Evolutionary conservation across 2,113 vertebrate species (phyloP).

Genomic region (Cheirogaleus medius): DNA sequence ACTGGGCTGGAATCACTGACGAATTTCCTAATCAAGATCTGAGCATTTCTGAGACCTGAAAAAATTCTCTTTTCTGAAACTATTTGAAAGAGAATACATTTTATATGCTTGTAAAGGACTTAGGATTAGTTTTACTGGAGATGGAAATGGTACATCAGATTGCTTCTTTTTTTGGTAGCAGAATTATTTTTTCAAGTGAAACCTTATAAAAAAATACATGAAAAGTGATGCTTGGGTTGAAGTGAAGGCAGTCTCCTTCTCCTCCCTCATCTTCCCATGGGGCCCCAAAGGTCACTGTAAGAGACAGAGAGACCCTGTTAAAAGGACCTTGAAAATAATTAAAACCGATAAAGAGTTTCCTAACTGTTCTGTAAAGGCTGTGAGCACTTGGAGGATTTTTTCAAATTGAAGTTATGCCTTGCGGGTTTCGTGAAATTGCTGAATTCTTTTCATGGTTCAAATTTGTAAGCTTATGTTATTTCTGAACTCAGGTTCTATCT

Average conservation of each 20-base stretch:
- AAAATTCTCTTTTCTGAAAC: background rate
- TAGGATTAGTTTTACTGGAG: background rate
- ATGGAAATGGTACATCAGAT: background rate
- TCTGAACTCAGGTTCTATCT: background rate
- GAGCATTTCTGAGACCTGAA: background rate
- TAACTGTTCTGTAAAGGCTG: background rate
- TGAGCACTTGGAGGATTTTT: background rate
- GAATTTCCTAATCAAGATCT: background rate
- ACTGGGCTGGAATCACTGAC: background rate
- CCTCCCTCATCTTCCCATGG: background rate
- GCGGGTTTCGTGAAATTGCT: background rate
- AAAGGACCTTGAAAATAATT: conserved; percentile 3
- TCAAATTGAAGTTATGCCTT: background rate
- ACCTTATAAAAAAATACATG: background rate
- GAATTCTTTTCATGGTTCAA: background rate
- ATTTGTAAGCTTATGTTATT: background rate
- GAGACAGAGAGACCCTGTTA: background rate
- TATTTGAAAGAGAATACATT: background rate
- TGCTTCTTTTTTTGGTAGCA: background rate
- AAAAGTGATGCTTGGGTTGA: background rate
- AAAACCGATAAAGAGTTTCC: background rate
- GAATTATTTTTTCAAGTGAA: background rate
- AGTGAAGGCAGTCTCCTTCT: background rate
- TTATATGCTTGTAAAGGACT: background rate
- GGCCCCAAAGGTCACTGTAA: background rate